A percentile compares a stretch with the other conserved stretches of the same genome.
phyloP scores from a whole-genome alignment of 1,140 invertebrate genomes.

The Physella acuta region DNA sequence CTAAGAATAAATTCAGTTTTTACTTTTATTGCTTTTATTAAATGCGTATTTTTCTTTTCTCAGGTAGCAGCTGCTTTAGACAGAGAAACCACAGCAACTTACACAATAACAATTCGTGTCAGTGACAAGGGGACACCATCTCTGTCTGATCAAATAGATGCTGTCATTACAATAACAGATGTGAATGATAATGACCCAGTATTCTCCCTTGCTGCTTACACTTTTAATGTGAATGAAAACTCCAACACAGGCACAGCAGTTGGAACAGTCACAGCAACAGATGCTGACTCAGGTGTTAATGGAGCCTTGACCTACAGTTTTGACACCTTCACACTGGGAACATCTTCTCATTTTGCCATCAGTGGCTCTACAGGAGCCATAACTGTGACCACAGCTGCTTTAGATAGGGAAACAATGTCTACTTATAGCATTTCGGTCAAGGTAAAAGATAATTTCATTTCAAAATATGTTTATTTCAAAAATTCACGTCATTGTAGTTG shows the following conservation, averaged over 20 bases:
- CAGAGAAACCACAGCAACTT: constrained; percentile 33
- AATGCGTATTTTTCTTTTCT: background rate
- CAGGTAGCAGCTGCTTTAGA: constrained; percentile 34
- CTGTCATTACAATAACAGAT: constrained; percentile 34
- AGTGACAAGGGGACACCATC: constrained; percentile 34
- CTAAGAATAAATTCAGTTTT: no score
- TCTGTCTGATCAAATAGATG: constrained; percentile 27
- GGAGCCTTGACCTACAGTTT: constrained; percentile 32
- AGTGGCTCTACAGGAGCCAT: constrained; percentile 32
- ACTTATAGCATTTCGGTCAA: constrained; percentile 26
- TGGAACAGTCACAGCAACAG: constrained; percentile 33
- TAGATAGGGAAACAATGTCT: constrained; percentile 35
- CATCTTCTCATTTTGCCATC: constrained; percentile 28
- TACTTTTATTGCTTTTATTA: background rate
- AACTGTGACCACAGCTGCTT: constrained; percentile 21
- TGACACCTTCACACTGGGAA: constrained; percentile 30
- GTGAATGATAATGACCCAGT: constrained; percentile 42
- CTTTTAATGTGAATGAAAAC: constrained; percentile 36
- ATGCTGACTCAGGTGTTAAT: constrained; percentile 40
- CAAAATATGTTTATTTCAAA: no score
- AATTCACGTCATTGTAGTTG: no score
- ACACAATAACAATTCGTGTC: constrained; percentile 34
- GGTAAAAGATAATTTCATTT: constrained; percentile 14
- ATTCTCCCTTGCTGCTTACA: constrained; percentile 27
- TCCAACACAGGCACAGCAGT: constrained; percentile 25